Evolutionary conservation across 2,797 vertebrate species (phyloP).

Genomic region (Gymnocypris eckloni): DNA sequence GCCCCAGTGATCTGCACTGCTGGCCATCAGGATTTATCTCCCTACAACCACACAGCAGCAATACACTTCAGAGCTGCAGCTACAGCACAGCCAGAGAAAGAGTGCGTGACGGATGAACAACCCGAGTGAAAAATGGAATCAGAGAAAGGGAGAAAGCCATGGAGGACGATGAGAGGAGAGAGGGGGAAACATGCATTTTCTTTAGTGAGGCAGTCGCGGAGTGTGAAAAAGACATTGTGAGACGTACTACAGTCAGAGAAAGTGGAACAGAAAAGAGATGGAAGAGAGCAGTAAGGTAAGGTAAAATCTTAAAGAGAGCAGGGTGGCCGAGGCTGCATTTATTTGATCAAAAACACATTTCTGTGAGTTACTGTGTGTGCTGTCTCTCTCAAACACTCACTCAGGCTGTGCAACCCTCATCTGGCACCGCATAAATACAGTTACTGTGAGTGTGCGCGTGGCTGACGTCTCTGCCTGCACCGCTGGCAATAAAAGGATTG

Average conservation of each 20-base stretch:
- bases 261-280: constrained; percentile 73
- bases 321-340: neutral
- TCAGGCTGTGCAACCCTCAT: too few species aligned
- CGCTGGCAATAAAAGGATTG: too few species aligned
- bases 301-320: neutral
- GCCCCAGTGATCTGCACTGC: constrained; percentile 53
- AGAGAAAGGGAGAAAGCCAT: constrained; percentile 35
- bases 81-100: constrained; percentile 35
- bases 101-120: constrained; percentile 43
- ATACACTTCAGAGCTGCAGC: constrained; percentile 33
- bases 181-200: constrained; percentile 42
- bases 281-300: constrained; percentile 26
- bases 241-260: constrained; percentile 80
- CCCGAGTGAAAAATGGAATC: constrained; percentile 25
- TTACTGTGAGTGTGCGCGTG: too few species aligned
- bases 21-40: constrained; percentile 58
- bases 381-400: too few species aligned
- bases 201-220: constrained; percentile 62
- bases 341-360: neutral
- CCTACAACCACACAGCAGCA: constrained; percentile 35
- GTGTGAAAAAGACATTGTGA: constrained; percentile 70
- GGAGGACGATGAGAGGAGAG: constrained; percentile 44
- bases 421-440: too few species aligned
- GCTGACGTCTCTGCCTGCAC: too few species aligned
- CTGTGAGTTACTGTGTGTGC: too few species aligned